Evolutionary conservation across 2,888 invertebrate genomes (phyloP).

Genomic region (Empis livida): DNA sequence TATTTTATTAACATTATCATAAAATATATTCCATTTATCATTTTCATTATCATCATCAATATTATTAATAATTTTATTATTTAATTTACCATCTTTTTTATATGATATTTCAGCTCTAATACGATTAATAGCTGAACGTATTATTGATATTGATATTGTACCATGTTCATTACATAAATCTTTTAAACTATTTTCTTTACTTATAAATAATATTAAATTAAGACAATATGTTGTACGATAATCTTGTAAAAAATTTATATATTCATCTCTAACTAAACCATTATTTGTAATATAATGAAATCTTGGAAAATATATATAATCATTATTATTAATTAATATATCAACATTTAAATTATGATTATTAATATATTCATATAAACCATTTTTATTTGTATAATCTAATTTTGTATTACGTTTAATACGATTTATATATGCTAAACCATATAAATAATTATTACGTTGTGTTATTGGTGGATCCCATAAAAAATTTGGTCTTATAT

Average conservation of each 20-base stretch:
- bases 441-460: not conserved
- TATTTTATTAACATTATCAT: not conserved
- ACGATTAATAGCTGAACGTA: constrained; percentile 58
- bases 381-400: constrained; percentile 40
- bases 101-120: constrained; percentile 37
- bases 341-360: constrained; percentile 29
- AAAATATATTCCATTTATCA: not conserved
- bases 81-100: not conserved
- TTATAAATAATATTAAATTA: constrained; percentile 41
- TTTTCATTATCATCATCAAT: not conserved
- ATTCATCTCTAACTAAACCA: constrained; percentile 27
- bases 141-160: constrained; percentile 40
- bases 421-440: constrained; percentile 24
- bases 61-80: not conserved
- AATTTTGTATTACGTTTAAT: constrained; percentile 21
- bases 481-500: constrained; percentile 53
- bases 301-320: constrained; percentile 52
- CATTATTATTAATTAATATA: no score
- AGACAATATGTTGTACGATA: constrained; percentile 68
- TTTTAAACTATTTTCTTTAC: no score
- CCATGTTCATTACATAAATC: constrained; percentile 28
- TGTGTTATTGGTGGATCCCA: constrained; percentile 43
- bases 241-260: constrained; percentile 38
- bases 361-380: constrained; percentile 31
- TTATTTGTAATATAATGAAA: constrained; percentile 29